phyloP scores from a whole-genome alignment of 2,797 vertebrate genomes.

The Enteromius thamalakanensis region DNA sequence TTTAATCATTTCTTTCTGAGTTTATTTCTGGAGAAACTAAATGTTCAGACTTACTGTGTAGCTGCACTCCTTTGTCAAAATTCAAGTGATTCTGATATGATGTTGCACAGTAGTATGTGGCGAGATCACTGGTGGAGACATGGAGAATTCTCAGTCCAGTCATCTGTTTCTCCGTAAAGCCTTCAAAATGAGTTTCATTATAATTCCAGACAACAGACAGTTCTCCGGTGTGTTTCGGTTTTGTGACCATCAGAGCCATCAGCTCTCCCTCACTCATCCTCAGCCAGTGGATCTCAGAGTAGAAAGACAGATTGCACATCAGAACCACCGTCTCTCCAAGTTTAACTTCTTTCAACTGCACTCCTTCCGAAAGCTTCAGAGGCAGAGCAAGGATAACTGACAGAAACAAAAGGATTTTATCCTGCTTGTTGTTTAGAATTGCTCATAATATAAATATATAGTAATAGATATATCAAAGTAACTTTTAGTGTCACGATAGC shows the following conservation, averaged over 20 bases:
- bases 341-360: conserved; percentile 33
- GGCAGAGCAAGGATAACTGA: conserved; percentile 18
- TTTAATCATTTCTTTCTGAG: neutral
- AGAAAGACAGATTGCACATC: conserved; percentile 42
- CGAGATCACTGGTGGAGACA: conserved; percentile 44
- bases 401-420: neutral
- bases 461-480: neutral
- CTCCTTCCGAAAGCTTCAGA: neutral
- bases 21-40: neutral
- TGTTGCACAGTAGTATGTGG: conserved; percentile 42
- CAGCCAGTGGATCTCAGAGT: conserved; percentile 52
- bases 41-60: conserved; percentile 28
- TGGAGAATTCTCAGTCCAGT: conserved; percentile 35
- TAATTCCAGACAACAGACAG: conserved; percentile 46
- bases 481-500: neutral
- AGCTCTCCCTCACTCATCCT: conserved; percentile 38
- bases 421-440: neutral
- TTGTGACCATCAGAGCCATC: conserved; percentile 35
- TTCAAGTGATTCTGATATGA: conserved; percentile 35
- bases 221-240: conserved; percentile 36
- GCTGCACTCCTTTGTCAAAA: conserved; percentile 51
- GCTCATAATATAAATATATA: neutral
- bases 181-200: conserved; percentile 33
- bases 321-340: conserved; percentile 39
- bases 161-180: conserved; percentile 14